Percentiles rank a stretch among this genome's conserved stretches.
These are phyloP conservation scores for Cyrtonyx montezumae DNA, from an alignment of 2,113 vertebrate species.

Conservation along the genomic window DNA sequence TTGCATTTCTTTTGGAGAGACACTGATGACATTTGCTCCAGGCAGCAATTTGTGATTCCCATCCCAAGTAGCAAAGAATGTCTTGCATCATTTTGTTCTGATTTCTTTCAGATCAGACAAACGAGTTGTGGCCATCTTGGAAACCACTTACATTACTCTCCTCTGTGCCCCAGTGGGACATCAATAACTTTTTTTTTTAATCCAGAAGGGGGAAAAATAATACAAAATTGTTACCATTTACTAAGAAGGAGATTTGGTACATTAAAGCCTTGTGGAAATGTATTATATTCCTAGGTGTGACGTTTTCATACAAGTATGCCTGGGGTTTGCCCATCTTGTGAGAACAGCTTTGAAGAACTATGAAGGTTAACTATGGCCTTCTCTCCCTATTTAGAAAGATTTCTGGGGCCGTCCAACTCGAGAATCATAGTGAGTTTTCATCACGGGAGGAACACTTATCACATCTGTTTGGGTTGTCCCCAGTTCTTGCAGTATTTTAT, in stretches of 20 bases:
- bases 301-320: not conserved
- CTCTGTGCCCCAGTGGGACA: not conserved
- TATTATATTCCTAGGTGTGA: not conserved
- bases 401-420: not conserved
- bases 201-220: not conserved
- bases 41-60: not conserved
- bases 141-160: not conserved
- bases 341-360: not conserved
- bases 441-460: not conserved
- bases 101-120: not conserved
- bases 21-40: not conserved
- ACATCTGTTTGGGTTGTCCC: not conserved
- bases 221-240: not conserved
- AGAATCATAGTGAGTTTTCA: not conserved
- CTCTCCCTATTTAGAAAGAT: not conserved
- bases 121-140: not conserved
- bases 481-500: not conserved
- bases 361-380: not conserved
- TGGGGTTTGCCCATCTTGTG: not conserved
- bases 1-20: not conserved
- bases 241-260: not conserved
- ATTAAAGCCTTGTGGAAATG: not conserved
- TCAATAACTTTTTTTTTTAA: not conserved
- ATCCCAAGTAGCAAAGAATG: not conserved
- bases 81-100: not conserved